Evolutionary conservation across 2,797 vertebrate species (phyloP), one percentile per base, ranked within the genome.

Genomic region (Graptemys geographica): DNA sequence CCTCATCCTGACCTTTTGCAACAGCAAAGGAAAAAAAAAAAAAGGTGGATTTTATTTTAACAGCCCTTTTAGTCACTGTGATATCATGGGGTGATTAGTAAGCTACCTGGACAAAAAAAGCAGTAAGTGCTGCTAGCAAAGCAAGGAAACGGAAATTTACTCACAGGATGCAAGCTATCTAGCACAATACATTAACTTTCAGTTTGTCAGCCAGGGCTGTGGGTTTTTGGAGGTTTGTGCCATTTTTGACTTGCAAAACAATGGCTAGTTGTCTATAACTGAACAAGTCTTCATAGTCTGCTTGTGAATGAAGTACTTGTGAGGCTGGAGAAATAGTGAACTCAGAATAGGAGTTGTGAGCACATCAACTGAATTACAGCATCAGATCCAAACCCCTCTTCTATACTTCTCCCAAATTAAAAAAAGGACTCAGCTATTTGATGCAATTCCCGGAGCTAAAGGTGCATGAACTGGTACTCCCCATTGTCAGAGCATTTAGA

Each of bases 81-180:
- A 79, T 87, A 78, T 83, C 53, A 90, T 89, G 31, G 52, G 23
- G 85, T 44, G 52, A 88, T n/a, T 53, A 23, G 8, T 62, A 91
- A 87, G 31, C 41, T 37, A 78, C 1, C 44, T 0, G 31, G 78
- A 62, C 13, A 37, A 93, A 93, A 44, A 44, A 49, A 1, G 0
- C 56, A 85, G 82, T 2, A 31, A 56, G 62, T 4, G 18, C 21
- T 55, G n/a, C 15, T 53, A 41, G 72, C 37, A 81, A 82, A 91
- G 59, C 2, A 81, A 47, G 57, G 25, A 90, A 91, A 90, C 90
- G 91, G 7, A 51, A 47, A 91, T 51, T 86, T 94, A 95, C 13
- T 33, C 19, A 74, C 0, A 55, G 49, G 28, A 3, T 81, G 69
- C 52, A 83, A 76, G 76, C 79, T 12, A 10, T 76, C 5, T 5